Percentiles rank a stretch among this genome's conserved stretches.
These are phyloP conservation scores for Glandiceps talaboti DNA, from an alignment of 53 echinoderm and acorn worm species.

Conservation along the genomic window DNA sequence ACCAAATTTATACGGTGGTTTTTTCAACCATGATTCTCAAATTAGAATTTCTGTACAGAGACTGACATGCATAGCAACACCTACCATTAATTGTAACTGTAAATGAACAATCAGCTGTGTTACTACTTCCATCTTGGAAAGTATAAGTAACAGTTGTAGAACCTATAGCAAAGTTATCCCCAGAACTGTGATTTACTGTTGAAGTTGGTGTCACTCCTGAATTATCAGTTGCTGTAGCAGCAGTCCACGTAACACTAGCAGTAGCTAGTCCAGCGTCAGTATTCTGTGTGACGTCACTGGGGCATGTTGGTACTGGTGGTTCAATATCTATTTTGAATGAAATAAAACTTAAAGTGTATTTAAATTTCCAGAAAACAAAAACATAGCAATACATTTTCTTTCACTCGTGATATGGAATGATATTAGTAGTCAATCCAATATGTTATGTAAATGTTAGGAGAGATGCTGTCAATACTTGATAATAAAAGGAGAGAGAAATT, in stretches of 20 bases:
- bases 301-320: background rate
- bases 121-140: background rate
- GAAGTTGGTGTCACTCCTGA: background rate
- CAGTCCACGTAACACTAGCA: background rate
- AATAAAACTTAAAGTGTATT: too few relatives aligned
- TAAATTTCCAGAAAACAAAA: too few relatives aligned
- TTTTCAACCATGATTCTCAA: too few relatives aligned
- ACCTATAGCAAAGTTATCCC: background rate
- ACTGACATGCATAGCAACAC: too few relatives aligned
- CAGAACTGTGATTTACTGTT: background rate
- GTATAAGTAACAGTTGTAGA: background rate
- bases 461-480: too few relatives aligned
- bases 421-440: too few relatives aligned
- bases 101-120: background rate
- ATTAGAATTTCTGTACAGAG: too few relatives aligned
- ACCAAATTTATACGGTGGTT: too few relatives aligned
- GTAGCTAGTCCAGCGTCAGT: background rate
- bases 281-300: background rate
- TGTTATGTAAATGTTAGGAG: too few relatives aligned
- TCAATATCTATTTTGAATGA: background rate
- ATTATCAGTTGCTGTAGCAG: background rate
- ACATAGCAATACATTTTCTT: too few relatives aligned
- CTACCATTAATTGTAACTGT: background rate
- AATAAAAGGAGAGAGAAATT: too few relatives aligned
- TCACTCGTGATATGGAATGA: too few relatives aligned